Evolutionary conservation across 1,140 invertebrate species (phyloP).

Genomic region (Drosophila ambigua): DNA sequence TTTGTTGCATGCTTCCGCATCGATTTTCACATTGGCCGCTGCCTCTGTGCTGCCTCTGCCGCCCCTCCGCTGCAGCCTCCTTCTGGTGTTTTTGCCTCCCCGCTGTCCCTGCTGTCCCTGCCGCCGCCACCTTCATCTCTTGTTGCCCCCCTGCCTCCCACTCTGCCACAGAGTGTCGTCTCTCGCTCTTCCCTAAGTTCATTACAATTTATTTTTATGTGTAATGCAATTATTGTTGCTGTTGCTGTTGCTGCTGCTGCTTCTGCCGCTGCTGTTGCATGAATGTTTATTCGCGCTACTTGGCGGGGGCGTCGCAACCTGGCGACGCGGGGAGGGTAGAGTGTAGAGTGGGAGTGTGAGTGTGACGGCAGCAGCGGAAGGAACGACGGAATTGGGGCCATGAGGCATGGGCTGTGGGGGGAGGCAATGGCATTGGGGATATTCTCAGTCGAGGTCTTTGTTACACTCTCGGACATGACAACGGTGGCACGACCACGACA

Average conservation of each 20-base stretch:
- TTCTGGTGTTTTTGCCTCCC: no score
- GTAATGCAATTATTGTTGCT: constrained; percentile 79
- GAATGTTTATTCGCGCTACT: constrained; percentile 66
- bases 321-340: neutral
- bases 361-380: neutral
- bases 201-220: constrained; percentile 83
- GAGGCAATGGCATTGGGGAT: constrained; percentile 8
- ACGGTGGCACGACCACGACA: constrained; percentile 79
- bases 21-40: constrained; percentile 74
- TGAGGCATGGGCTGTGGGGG: no score
- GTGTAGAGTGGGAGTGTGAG: no score
- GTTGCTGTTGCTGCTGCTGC: constrained; percentile 48
- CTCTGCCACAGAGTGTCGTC: constrained; percentile 33
- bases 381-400: no score
- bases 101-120: constrained; percentile 24
- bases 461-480: constrained; percentile 81
- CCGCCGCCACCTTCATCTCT: constrained; percentile 28
- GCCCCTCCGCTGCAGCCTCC: constrained; percentile 20
- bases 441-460: constrained; percentile 71
- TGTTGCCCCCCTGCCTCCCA: constrained; percentile 24
- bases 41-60: constrained; percentile 15
- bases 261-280: constrained; percentile 39
- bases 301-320: constrained; percentile 53
- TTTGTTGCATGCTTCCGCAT: constrained; percentile 73
- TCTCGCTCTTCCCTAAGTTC: constrained; percentile 68